Evolutionary conservation across 2,113 vertebrate genomes (phyloP), one percentile per base, ranked within the genome.

Genomic region (Microcebus ravelobensis): DNA sequence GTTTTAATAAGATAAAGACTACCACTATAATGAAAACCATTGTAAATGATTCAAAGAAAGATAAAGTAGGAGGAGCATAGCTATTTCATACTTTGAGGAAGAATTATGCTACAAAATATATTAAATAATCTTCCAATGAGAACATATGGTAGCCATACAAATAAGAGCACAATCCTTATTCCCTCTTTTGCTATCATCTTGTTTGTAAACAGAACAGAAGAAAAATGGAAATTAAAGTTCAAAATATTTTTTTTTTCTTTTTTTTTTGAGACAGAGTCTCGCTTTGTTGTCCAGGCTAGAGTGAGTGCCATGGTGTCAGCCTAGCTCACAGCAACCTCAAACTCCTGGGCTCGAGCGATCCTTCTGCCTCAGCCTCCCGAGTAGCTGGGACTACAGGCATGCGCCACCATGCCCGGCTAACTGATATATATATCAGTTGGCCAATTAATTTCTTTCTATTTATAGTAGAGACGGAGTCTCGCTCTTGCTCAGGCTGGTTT

Each of bases 1-100:
- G n/a, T 50, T 92, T 97, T 87, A 97, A 55, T 94, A 96, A 89
- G 39, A 59, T 92, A 90, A 92, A 96, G 57, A 95, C n/a, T 96
- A 97, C 94, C 39, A 87, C n/a, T 84, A 82, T 95, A 96, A 95
- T 70, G 5, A 97, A 97, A 96, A 95, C n/a, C 63, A 97, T 0
- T 80, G 10, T 59, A 94, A 95, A 85, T 73, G 34, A 34, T 92
- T 96, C 57, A 87, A 82, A 96, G 85, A 23, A n/a, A 96, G 42
- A 81, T 42, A 94, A 74, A 97, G 67, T 29, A 90, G 25, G 34
- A 94, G 6, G 4, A 92, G 73, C 48, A 76, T 0, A 84, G 48
- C 13, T 96, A 5, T 71, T 96, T 97, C 88, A 91, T 27, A 97
- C 76, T 87, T 92, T 50, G 87, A 85, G 55, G 1, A 15, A 93